Evolutionary conservation across 2,797 vertebrate species (phyloP), one percentile per base, ranked within the genome.

Genomic region (Prionace glauca): DNA sequence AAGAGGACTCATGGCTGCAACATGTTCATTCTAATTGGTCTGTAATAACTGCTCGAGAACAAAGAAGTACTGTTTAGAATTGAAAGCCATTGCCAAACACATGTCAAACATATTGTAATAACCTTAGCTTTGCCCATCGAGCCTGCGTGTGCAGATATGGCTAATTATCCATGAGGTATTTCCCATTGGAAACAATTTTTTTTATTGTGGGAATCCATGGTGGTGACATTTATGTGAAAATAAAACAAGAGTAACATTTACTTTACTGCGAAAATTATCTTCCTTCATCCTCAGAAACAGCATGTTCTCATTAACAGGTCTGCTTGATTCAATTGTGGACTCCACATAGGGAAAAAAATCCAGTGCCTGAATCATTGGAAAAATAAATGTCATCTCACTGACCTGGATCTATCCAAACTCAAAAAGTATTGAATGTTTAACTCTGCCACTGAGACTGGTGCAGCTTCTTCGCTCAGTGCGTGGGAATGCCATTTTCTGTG

Each of bases 101-200:
- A 95, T 95, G 93, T 95, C 93, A 95, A 56, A 56, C 93, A 95
- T 56, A 95, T 95, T 95, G 93, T 77, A 77, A 56, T 77, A 77
- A 95, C 41, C 50, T 32, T 77, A 29, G 26, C 77, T 56, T 95
- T 32, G 93, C 45, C 93, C 67, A 56, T 20, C 56, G 45, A 74
- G 14, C 16, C 67, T 77, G 50, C 50, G 71, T 1, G 11, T 18
- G 32, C 93, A 29, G 93, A 77, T 95, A 77, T 71, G 72, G 93
- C 93, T 95, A 95, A 95, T 95, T 95, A 95, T 77, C 93, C 69
- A 56, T 60, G 16, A 77, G 93, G 93, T 71, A 95, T 95, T 72
- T 72, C 45, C 72, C 69, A 95, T 77, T 95, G 93, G 26, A 95
- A 72, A 77, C 93, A 95, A 32, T 18, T 29, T 77, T 77, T 92